phyloP scores from a whole-genome alignment of 2,888 invertebrate genomes.

The Limenitis camilla region DNA sequence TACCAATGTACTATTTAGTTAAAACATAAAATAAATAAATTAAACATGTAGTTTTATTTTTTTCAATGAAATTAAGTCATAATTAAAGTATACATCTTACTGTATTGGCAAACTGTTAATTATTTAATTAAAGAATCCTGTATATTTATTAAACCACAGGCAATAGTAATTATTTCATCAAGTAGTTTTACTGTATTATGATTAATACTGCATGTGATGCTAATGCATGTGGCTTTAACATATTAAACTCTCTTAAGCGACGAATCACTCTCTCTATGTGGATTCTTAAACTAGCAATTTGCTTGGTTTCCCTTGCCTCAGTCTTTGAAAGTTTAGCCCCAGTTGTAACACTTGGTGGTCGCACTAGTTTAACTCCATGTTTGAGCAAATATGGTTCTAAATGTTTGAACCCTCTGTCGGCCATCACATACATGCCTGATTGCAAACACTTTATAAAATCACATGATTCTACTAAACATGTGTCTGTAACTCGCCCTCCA shows the following conservation, averaged over 20 bases:
- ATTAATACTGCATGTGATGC: too few relatives aligned
- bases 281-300: constrained; percentile 22
- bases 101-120: too few relatives aligned
- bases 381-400: constrained; percentile 14
- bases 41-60: too few relatives aligned
- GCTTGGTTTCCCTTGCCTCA: constrained; percentile 12
- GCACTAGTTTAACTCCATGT: not conserved
- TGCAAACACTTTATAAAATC: constrained; percentile 23
- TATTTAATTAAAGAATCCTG: constrained; percentile 11
- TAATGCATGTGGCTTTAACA: constrained; percentile 25
- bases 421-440: constrained; percentile 19
- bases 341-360: not conserved
- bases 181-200: constrained; percentile 16
- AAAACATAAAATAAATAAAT: not conserved
- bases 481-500: constrained; percentile 26
- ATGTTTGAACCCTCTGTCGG: constrained; percentile 28
- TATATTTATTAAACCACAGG: constrained; percentile 28
- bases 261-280: constrained; percentile 22
- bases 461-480: constrained; percentile 21
- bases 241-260: constrained; percentile 19
- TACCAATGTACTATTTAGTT: too few relatives aligned
- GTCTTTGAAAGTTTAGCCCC: not conserved
- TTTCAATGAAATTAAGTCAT: too few relatives aligned
- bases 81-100: too few relatives aligned
- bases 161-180: constrained; percentile 25